Base-by-base conservation (phyloP, 1,140 invertebrate genomes). In the Drosophila prosaltans region DNA sequence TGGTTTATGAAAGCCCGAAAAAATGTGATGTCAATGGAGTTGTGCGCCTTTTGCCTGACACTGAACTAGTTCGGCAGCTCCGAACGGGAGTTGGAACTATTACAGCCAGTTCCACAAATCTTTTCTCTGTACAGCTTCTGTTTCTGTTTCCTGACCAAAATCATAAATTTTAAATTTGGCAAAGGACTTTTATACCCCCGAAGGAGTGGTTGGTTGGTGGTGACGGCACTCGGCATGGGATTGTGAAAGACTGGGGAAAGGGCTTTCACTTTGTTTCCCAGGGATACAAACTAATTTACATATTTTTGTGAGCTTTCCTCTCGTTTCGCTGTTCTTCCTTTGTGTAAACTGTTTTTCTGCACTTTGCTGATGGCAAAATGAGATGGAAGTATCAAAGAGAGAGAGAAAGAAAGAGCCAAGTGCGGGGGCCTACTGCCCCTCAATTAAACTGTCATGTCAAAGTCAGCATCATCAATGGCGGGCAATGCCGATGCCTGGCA, bases 381-480 rank as follows among this genome's bases (percentile, higher is more conserved):
- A 30, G 54, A 32, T 58, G 26, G 61, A n/a, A 3, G 7, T 11
- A 41, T 40, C 7, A 40, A 11, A 26, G 41, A 9, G 28, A n/a
- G 40, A 24, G 1, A 26, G 8, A 30, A 6, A 1, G 39, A 16
- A 54, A 30, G 30, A 21, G 39, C 3, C 40, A 43, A 36, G n/a
- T 32, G 3, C 24, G 28, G 2, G 58, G 16, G 2, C 32, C 8
- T 55, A 8, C 75, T 78, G 65, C 74, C 77, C 73, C 80, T 80
- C 83, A 89, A 88, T 88, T 88, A 80, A 88, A 83, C 84, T 88
- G 83, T 80, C 83, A 88, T 83, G 83, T 86, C 83, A 88, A 86
- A 88, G 80, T 77, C 83, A 80, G 72, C 16, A 65, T 78, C 78
- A 64, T 85, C 81, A 75, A 81, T 78, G 78, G 62, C 62, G 45